Base-by-base conservation (phyloP, 2,113 vertebrate genomes). In the Eulemur macaco region DNA sequence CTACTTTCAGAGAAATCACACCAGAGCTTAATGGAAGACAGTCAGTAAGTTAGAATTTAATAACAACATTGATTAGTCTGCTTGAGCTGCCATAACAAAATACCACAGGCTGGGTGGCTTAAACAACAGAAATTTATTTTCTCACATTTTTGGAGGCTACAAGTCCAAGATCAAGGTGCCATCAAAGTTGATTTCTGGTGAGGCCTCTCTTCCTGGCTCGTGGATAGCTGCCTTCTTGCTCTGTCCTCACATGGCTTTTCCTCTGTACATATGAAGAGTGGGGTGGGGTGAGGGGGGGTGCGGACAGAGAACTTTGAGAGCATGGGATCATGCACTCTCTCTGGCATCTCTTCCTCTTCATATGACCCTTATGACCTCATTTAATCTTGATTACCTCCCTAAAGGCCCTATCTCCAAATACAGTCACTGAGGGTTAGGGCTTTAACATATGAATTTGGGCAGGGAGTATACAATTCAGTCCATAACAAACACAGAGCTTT, bases 1-100 rank as follows among this genome's bases (percentile, higher is more conserved):
- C 60, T 56, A 50, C 87, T 68, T 95, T 94, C 64, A 85, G 83
- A 95, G 58, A 63, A 85, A 47, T 74, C 21, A 80, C 21, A 94
- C 29, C 69, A 52, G 47, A 29, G 18, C 64, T 74, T 74, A 86
- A 66, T 60, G 69, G 69, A 84, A 95, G 89, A 78, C 2, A 95
- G 71, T 54, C 29, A 86, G 27, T 83, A 29, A 50, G 37, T 71
- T 39, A 77, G 42, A 94, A 89, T 89, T 73, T 63, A 89, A 45
- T 56, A 52, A 95, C 54, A 80, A 56, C 15, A 45, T 23, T n/a
- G 17, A 86, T 90, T 73, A 58, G 45, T 93, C 8, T 42, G 23
- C 52, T 92, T 3, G 1, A 80, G 37, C 45, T 54, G 31, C 66
- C 47, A 4, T 39, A 87, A 87, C 23, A 82, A 89, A 80, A 83